A percentile compares a stretch with the other conserved stretches of the same genome.
phyloP scores from a whole-genome alignment of 2,113 vertebrate genomes.

The Brachyhypopomus gauderio region DNA sequence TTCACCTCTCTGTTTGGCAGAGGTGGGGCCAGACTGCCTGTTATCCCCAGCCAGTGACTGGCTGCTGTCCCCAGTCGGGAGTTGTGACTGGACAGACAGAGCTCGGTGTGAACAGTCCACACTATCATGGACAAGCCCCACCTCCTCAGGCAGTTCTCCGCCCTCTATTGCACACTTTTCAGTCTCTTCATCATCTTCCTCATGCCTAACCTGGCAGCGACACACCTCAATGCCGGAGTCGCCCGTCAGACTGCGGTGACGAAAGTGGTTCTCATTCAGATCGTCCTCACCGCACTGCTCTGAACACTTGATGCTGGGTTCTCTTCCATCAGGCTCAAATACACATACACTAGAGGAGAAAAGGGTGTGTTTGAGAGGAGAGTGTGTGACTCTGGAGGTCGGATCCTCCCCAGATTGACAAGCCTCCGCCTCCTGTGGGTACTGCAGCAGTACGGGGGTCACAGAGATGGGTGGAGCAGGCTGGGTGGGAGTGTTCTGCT shows the following conservation, averaged over 20 bases:
- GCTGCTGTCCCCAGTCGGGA: conserved; percentile 45
- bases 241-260: conserved; percentile 84
- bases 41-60: conserved; percentile 45
- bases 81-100: conserved; percentile 46
- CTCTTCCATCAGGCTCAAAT: conserved; percentile 63
- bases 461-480: background rate
- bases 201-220: conserved; percentile 70
- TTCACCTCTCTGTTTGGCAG: conserved; percentile 44
- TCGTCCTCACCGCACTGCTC: conserved; percentile 63
- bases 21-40: conserved; percentile 55
- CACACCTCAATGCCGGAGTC: conserved; percentile 91
- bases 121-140: conserved; percentile 68
- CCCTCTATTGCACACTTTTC: conserved; percentile 49
- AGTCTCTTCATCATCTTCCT: conserved; percentile 60
- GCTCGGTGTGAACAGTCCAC: conserved; percentile 66
- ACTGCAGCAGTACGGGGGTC: background rate
- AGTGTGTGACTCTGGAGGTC: conserved; percentile 56
- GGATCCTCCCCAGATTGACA: conserved; percentile 46
- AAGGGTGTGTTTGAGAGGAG: conserved; percentile 70
- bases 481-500: background rate
- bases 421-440: background rate
- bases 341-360: conserved; percentile 80
- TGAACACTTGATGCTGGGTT: too few species aligned
- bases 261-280: conserved; percentile 71
- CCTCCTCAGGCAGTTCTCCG: conserved; percentile 8